These are phyloP conservation scores for Ceratothoa steindachneri DNA, from an alignment of 2,888 invertebrate genomes.

Conservation along the genomic window DNA sequence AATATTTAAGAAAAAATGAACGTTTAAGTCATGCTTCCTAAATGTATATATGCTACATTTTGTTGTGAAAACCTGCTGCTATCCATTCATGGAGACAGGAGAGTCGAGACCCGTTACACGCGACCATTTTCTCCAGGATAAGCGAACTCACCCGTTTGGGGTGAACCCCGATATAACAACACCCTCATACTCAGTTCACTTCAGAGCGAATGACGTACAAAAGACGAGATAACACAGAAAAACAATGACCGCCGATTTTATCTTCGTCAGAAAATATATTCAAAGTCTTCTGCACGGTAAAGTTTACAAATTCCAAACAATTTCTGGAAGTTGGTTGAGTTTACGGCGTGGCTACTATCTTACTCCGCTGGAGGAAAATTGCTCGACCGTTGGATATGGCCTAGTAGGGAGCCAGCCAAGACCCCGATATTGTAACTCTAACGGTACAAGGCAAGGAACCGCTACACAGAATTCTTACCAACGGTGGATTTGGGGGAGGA, in stretches of 20 bases:
- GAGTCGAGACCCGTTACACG: background rate
- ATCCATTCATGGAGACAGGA: background rate
- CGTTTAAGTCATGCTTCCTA: too few species aligned
- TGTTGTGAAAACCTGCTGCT: too few species aligned
- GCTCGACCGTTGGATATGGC: conserved; percentile 3
- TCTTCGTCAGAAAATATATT: background rate
- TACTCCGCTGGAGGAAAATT: background rate
- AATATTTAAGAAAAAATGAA: too few species aligned
- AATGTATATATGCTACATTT: too few species aligned
- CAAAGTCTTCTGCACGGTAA: background rate
- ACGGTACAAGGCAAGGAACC: background rate
- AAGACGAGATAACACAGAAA: too few species aligned
- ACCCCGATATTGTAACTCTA: conserved; percentile 12
- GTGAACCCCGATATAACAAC: background rate
- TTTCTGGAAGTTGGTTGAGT: background rate
- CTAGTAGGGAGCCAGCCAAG: conserved; percentile 10
- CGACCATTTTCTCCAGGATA: background rate
- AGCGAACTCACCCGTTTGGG: background rate
- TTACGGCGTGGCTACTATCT: background rate
- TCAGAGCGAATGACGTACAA: background rate
- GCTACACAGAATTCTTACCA: conserved; percentile 7
- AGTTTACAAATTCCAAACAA: background rate
- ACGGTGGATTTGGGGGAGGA: background rate
- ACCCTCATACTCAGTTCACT: background rate
- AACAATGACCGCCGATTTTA: too few species aligned